Conservation (phyloP, 2,797 vertebrate genomes). For the Thripadectes ignobilis region DNA sequence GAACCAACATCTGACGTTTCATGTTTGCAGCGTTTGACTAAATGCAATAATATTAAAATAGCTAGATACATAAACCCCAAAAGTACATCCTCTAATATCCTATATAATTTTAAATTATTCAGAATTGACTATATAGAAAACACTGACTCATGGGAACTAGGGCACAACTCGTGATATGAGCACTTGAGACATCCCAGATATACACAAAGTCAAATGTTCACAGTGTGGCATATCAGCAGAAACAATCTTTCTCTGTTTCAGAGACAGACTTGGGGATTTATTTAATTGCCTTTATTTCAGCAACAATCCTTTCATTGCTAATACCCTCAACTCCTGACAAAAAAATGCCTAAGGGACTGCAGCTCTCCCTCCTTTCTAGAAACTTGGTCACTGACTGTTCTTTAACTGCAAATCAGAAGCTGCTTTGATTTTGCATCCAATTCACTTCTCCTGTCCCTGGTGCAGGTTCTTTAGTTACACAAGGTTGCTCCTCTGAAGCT, state of each 20-base stretch:
- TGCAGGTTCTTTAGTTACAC: neutral
- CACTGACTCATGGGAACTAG: neutral
- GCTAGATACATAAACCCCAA: neutral
- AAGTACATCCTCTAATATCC: neutral
- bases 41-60: neutral
- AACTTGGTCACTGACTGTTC: neutral
- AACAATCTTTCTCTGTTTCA: neutral
- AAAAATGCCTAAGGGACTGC: neutral
- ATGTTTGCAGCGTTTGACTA: neutral
- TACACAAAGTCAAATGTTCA: neutral
- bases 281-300: neutral
- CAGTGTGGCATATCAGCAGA: neutral
- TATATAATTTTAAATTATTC: neutral
- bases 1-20: neutral
- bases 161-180: neutral
- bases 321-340: neutral
- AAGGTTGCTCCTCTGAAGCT: neutral
- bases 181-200: neutral
- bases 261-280: neutral
- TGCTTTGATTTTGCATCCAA: neutral
- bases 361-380: neutral
- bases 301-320: neutral
- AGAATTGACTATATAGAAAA: neutral
- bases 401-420: neutral
- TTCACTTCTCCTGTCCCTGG: neutral